Evolutionary conservation across 2,888 invertebrate species (phyloP).

Genomic region (Trilocha varians): DNA sequence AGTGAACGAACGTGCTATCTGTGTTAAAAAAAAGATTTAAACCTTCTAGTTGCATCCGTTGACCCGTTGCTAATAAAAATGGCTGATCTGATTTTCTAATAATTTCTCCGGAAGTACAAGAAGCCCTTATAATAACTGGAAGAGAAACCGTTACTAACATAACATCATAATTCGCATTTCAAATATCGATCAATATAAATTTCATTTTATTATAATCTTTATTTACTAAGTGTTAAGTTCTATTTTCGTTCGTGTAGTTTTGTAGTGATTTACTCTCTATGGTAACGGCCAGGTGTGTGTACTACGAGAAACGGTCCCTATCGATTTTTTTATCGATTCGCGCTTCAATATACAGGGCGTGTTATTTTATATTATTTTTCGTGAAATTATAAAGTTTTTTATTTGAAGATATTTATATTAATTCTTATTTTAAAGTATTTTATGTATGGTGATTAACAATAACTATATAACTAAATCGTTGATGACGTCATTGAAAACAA

Average conservation of each 20-base stretch:
- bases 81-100: too few relatives aligned
- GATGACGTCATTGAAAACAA: too few relatives aligned
- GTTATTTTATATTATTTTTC: constrained; percentile 3
- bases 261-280: constrained; percentile 70
- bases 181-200: neutral
- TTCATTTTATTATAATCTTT: constrained; percentile 10
- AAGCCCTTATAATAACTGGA: neutral
- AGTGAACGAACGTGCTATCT: too few relatives aligned
- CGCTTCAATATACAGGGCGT: constrained; percentile 35
- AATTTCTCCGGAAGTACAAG: neutral
- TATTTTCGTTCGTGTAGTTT: constrained; percentile 5
- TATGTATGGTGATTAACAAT: too few relatives aligned
- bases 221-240: constrained; percentile 7
- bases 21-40: too few relatives aligned
- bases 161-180: neutral
- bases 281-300: too few relatives aligned
- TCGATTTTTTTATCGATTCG: constrained; percentile 20
- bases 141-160: neutral
- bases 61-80: too few relatives aligned
- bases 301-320: too few relatives aligned
- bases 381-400: neutral
- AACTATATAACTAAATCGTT: too few relatives aligned
- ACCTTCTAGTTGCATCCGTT: too few relatives aligned
- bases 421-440: too few relatives aligned
- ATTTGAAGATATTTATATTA: too few relatives aligned